A percentile compares a stretch with the other conserved stretches of the same genome.
Conservation (phyloP, 2,113 vertebrate genomes). For the Seriola rivoliana region DNA sequence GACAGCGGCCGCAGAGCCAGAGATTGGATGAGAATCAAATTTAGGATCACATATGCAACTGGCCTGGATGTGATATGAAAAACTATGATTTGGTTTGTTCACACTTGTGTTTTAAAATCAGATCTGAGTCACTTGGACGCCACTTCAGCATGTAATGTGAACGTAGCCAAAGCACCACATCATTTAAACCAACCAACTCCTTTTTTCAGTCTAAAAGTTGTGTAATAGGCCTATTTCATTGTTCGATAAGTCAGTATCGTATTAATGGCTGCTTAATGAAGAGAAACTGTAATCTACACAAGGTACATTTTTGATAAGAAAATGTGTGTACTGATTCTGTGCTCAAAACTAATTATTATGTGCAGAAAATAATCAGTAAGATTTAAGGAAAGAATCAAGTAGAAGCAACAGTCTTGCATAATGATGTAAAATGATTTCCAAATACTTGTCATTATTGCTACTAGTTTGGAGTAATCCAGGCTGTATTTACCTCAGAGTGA, state of each 20-base stretch:
- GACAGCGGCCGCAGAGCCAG: neutral
- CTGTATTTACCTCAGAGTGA: conserved; percentile 6
- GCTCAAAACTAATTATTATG: neutral
- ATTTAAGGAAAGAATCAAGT: neutral
- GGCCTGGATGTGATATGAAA: neutral
- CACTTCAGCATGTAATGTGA: neutral
- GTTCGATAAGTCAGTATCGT: neutral
- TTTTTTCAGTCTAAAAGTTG: neutral
- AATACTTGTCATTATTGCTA: conserved; percentile 1
- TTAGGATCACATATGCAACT: neutral
- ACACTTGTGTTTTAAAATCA: neutral
- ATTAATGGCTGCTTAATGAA: conserved; percentile 15
- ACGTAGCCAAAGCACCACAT: neutral
- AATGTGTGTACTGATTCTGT: neutral
- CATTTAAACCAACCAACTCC: neutral
- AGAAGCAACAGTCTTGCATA: neutral
- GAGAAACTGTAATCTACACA: conserved; percentile 10
- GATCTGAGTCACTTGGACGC: neutral
- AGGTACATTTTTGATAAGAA: neutral
- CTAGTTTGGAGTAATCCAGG: neutral
- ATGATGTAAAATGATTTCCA: neutral
- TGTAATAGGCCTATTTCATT: conserved; percentile 6
- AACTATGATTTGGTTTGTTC: neutral
- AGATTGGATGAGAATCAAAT: neutral
- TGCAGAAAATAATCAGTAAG: conserved; percentile 7